Evolutionary conservation across 2,888 invertebrate genomes (phyloP).

Genomic region (Baccha elongata): DNA sequence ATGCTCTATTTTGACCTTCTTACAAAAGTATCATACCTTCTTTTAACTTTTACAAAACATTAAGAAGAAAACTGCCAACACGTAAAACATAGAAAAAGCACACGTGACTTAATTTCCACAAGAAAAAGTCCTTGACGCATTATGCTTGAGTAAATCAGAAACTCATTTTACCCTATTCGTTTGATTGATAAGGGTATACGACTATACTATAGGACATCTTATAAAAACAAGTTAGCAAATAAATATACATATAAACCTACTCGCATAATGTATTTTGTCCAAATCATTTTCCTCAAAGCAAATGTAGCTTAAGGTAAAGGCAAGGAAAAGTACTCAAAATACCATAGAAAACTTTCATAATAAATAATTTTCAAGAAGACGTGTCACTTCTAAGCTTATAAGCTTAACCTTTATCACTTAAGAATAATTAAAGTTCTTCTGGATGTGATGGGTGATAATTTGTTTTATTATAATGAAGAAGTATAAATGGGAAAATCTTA

Average conservation of each 20-base stretch:
- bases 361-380: background rate
- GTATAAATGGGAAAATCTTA: no score
- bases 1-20: background rate
- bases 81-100: slow-evolving; percentile 16
- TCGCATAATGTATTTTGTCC: background rate
- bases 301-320: background rate
- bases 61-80: slow-evolving; percentile 5
- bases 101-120: slow-evolving; percentile 12
- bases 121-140: slow-evolving; percentile 1
- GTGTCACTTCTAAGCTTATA: background rate
- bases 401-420: slow-evolving; percentile 16
- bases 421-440: background rate
- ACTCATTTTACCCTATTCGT: slow-evolving; percentile 6
- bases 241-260: no score
- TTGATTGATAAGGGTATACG: slow-evolving; percentile 21
- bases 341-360: slow-evolving; percentile 1
- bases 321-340: background rate
- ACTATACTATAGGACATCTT: background rate
- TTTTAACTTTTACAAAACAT: background rate
- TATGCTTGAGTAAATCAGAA: slow-evolving; percentile 16
- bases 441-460: background rate
- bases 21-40: background rate
- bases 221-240: background rate
- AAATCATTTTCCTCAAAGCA: slow-evolving; percentile 10
- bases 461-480: background rate